These are phyloP conservation scores for Zoanthus gigantus DNA, from an alignment of 92 coral and sea anemone genomes.

Conservation along the genomic window DNA sequence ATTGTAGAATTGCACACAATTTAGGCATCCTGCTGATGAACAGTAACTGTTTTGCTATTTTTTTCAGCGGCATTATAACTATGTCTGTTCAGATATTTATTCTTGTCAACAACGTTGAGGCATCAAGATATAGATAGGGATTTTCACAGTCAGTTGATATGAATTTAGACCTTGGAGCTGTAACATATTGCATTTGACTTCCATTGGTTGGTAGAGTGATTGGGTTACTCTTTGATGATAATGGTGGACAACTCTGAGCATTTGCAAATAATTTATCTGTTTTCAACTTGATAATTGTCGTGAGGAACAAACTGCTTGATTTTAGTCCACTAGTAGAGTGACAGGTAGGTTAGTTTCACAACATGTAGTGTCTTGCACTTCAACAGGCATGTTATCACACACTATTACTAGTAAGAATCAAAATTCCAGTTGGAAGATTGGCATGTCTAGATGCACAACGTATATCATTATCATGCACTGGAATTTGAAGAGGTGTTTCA, in stretches of 20 bases:
- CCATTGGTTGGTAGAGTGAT: not conserved
- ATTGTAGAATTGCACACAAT: too few relatives aligned
- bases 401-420: not conserved
- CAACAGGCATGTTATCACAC: too few relatives aligned
- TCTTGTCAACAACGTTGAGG: not conserved
- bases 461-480: not conserved
- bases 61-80: too few relatives aligned
- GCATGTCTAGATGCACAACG: not conserved
- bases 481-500: not conserved
- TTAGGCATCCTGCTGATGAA: too few relatives aligned
- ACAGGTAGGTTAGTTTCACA: too few relatives aligned
- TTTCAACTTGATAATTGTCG: too few relatives aligned
- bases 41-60: too few relatives aligned
- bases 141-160: not conserved
- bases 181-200: not conserved
- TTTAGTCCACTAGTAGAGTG: too few relatives aligned
- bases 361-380: too few relatives aligned
- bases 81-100: too few relatives aligned
- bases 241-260: not conserved
- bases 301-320: too few relatives aligned
- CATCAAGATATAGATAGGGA: not conserved
- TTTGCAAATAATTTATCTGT: not conserved
- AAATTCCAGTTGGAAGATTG: not conserved
- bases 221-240: not conserved
- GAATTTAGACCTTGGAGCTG: slow-evolving; percentile 3